Conservation (phyloP, 1,140 invertebrate species). For the Pristionchus pacificus region DNA sequence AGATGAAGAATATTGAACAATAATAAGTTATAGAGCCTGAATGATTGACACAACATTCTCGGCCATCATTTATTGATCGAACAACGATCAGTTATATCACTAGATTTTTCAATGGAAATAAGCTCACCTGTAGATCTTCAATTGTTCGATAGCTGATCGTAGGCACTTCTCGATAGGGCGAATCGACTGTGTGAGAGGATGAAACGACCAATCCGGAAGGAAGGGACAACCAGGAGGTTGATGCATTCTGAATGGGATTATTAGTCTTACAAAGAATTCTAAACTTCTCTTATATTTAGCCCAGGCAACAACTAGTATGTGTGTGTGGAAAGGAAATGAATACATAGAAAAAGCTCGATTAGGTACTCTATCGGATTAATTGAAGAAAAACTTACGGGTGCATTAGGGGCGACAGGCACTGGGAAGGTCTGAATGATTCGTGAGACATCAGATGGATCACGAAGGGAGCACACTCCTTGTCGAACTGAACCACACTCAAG, state of each 20-base stretch:
- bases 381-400: no score
- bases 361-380: no score
- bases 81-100: no score
- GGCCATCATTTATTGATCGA: background rate
- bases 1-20: background rate
- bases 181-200: slow-evolving; percentile 85
- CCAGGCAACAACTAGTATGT: no score
- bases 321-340: no score
- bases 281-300: no score
- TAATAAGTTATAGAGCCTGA: no score
- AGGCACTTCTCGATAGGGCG: slow-evolving; percentile 85
- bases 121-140: slow-evolving; percentile 73
- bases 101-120: no score
- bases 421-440: slow-evolving; percentile 65
- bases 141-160: slow-evolving; percentile 86
- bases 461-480: slow-evolving; percentile 4
- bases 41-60: background rate
- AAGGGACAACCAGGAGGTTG: slow-evolving; percentile 92
- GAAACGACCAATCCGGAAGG: slow-evolving; percentile 82
- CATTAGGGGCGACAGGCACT: slow-evolving; percentile 88
- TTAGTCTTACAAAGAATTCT: no score
- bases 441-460: slow-evolving; percentile 5
- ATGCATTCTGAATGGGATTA: slow-evolving; percentile 65
- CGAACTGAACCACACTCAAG: slow-evolving; percentile 8
- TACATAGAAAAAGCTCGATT: no score